Conservation (phyloP, 2,888 invertebrate species). For the Polydrusus tereticollis region DNA sequence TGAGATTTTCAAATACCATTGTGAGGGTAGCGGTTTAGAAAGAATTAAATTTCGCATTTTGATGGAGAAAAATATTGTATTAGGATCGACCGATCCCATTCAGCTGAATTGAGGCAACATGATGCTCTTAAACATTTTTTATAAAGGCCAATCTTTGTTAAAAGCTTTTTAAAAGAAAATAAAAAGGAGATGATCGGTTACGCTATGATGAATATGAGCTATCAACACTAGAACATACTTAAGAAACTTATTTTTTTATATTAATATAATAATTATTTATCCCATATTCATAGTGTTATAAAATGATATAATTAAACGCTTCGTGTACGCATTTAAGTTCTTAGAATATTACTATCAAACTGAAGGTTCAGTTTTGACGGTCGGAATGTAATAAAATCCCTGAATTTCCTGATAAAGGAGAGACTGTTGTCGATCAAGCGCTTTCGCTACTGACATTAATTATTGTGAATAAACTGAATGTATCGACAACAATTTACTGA, state of each 20-base stretch:
- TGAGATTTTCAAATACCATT: slow-evolving; percentile 57
- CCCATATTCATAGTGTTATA: no score
- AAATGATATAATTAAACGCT: no score
- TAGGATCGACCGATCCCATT: slow-evolving; percentile 38
- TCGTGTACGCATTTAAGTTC: no score
- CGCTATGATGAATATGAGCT: neutral
- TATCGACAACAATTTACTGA: no score
- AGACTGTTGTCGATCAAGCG: no score
- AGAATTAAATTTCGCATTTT: slow-evolving; percentile 60
- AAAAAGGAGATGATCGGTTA: neutral
- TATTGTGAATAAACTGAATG: no score
- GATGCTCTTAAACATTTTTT: slow-evolving; percentile 47
- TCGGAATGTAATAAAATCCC: no score
- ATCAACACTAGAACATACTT: neutral
- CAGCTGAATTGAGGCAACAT: slow-evolving; percentile 41
- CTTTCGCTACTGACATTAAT: no score
- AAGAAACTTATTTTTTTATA: neutral
- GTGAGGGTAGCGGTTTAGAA: slow-evolving; percentile 55
- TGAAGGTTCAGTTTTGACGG: no score
- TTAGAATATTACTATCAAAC: no score
- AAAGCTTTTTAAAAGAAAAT: neutral
- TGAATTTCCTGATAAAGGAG: no score
- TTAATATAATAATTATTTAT: neutral
- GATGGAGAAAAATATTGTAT: slow-evolving; percentile 42
- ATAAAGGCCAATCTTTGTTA: slow-evolving; percentile 13